These are phyloP conservation scores for Phyllostomus discolor DNA, from an alignment of 2,113 vertebrate genomes.

Conservation along the genomic window DNA sequence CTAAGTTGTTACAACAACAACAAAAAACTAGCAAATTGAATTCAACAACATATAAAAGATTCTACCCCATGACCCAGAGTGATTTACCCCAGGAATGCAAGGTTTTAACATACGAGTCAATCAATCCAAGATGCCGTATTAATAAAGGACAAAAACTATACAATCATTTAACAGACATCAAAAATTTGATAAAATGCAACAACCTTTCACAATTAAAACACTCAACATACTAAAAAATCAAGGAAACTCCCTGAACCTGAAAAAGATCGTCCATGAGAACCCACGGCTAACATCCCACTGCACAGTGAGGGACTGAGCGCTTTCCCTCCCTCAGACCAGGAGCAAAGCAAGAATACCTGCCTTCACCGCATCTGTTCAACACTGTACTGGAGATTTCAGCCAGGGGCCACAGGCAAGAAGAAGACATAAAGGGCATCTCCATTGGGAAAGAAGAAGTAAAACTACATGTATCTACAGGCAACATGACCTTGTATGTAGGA, in stretches of 20 bases:
- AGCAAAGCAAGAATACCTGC: not conserved
- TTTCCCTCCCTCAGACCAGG: not conserved
- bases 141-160: not conserved
- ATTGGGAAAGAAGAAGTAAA: not conserved
- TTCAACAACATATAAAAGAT: not conserved
- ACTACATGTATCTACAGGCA: not conserved
- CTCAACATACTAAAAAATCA: not conserved
- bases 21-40: not conserved
- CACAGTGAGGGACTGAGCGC: too few relatives aligned
- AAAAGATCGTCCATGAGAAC: not conserved
- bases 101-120: not conserved
- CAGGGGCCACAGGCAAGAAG: not conserved
- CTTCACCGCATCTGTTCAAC: not conserved
- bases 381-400: not conserved
- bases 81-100: not conserved
- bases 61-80: not conserved
- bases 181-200: not conserved
- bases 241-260: not conserved
- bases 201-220: not conserved
- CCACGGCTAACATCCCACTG: too few relatives aligned
- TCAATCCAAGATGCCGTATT: not conserved
- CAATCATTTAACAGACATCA: not conserved
- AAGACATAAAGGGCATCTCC: not conserved
- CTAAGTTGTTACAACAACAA: too few relatives aligned
- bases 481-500: not conserved